Evolutionary conservation across 37 sponge, comb jelly and placozoan species (phyloP).

Genomic region (Ephydatia muelleri): DNA sequence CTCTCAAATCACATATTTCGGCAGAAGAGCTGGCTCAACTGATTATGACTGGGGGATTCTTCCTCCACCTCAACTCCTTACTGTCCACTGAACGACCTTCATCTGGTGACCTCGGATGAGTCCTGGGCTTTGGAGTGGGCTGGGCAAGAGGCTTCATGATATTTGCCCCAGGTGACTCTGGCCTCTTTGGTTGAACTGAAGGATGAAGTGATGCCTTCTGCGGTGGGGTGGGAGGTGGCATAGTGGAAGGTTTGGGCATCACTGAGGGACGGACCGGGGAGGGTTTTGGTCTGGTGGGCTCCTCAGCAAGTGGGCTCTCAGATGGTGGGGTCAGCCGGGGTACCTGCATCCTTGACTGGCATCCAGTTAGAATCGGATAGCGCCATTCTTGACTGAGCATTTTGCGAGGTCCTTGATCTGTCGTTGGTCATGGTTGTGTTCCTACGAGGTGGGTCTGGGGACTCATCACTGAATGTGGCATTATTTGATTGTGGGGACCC

Average conservation of each 20-base stretch:
- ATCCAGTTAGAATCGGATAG: not conserved
- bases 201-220: not conserved
- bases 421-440: too few species aligned
- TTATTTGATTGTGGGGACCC: not conserved
- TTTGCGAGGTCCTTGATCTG: too few species aligned
- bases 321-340: not conserved
- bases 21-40: too few species aligned
- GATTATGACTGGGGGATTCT: too few species aligned
- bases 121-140: not conserved
- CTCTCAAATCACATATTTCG: not conserved
- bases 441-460: not conserved
- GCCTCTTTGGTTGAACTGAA: not conserved
- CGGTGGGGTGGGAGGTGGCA: too few species aligned
- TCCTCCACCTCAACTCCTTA: too few species aligned
- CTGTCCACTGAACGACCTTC: not conserved
- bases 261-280: not conserved
- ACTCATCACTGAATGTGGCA: too few species aligned
- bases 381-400: too few species aligned
- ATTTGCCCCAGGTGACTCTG: not conserved
- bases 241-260: not conserved
- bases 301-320: not conserved
- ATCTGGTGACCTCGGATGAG: not conserved
- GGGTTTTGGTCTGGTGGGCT: not conserved
- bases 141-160: not conserved
- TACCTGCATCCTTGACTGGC: not conserved